Base-by-base conservation (phyloP, 2,888 invertebrate species). In the Tuta absoluta region DNA sequence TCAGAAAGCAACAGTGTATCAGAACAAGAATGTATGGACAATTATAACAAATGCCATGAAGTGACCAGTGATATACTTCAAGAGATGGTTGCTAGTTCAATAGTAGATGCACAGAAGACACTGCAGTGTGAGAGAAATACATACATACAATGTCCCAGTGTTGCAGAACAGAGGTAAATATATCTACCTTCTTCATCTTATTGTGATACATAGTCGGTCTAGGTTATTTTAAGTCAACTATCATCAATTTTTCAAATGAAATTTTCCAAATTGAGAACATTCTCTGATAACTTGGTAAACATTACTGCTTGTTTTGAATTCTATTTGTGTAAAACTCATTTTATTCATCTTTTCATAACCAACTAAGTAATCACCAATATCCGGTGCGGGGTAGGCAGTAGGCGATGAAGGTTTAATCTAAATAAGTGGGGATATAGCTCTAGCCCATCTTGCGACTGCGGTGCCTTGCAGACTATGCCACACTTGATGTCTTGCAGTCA, bases 1-100 rank as follows among this genome's bases (percentile, higher is more conserved):
- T 66, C 70, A 63, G 87, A 84, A 75, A 75, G 65, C 62, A 77
- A 85, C 51, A 88, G 89, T 82, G 84, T 89, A 7, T 81, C 83
- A 61, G 91, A 91, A 68, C 72, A 69, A 67, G 87, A 89, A 68
- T 82, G 79, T 70, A 73, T 78, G 11, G 78, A 81, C 21, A 72
- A 70, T 68, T 90, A 84, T 67, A 73, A 73, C 59, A 78, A 68
- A 61, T 77, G 71, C 65, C 66, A 78, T 67, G 80, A 80, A 63
- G 64, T 78, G 72, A 67, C 74, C 72, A 71, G 85, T 79, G 72
- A 85, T 78, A 73, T 89, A 66, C 75, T 79, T 62, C 72, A 77
- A 67, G 76, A 75, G 14, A 71, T 89, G 24, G 71, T 85, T 49
- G 69, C 68, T 17, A 72, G 72, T 49, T 77, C 78, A 21, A 76